phyloP scores from a whole-genome alignment of 2,888 invertebrate genomes.

The Erannis defoliaria region DNA sequence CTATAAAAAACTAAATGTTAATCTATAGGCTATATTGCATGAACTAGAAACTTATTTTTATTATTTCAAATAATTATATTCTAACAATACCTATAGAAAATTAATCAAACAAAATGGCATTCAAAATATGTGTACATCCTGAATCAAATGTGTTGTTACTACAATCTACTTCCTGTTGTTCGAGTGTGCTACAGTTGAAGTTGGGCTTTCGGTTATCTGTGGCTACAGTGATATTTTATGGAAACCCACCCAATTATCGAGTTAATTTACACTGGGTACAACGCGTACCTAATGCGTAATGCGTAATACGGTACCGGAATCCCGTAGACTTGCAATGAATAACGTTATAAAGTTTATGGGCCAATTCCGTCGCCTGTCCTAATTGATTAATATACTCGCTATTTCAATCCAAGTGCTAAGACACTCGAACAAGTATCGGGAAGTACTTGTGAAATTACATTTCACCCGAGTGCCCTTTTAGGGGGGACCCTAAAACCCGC shows the following conservation, averaged over 20 bases:
- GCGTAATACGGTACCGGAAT: constrained; percentile 3
- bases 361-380: constrained; percentile 15
- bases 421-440: constrained; percentile 7
- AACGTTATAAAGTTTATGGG: constrained; percentile 26
- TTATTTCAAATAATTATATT: too few relatives aligned
- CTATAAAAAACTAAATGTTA: too few relatives aligned
- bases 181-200: too few relatives aligned
- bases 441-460: constrained; percentile 23
- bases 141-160: neutral
- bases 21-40: too few relatives aligned
- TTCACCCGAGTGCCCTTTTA: constrained; percentile 8
- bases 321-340: constrained; percentile 19
- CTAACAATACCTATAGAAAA: neutral
- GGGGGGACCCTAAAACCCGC: too few relatives aligned
- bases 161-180: too few relatives aligned
- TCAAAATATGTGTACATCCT: neutral
- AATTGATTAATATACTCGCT: constrained; percentile 32
- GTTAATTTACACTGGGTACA: constrained; percentile 11
- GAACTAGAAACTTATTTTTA: too few relatives aligned
- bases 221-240: neutral
- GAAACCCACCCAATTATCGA: constrained; percentile 8
- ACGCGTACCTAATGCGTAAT: constrained; percentile 7
- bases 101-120: neutral
- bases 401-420: constrained; percentile 11
- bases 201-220: too few relatives aligned